Conservation (phyloP, 1,140 invertebrate genomes). For the Caenorhabditis elegans region WBcel235 BX284605.5:10132501-10133000, state of each 20-base stretch:
- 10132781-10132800: slow-evolving; percentile 97
- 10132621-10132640: slow-evolving; percentile 81
- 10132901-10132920: neutral
- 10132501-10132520: slow-evolving; percentile 79
- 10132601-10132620: neutral
- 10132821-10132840: slow-evolving; percentile 92
- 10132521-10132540: neutral
- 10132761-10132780: slow-evolving; percentile 93
- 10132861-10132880: slow-evolving; percentile 86
- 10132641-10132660: slow-evolving; percentile 97
- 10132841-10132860: slow-evolving; percentile 94
- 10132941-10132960: no score
- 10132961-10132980: slow-evolving; percentile 22
- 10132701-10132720: neutral
- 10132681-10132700: slow-evolving; percentile 85
- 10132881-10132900: slow-evolving; percentile 62
- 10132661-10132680: slow-evolving; percentile 89
- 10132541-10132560: neutral
- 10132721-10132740: slow-evolving; percentile 75
- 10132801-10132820: slow-evolving; percentile 74
- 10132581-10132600: neutral
- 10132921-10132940: no score
- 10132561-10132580: neutral
- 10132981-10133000: slow-evolving; percentile 71
- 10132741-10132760: slow-evolving; percentile 97